phyloP scores from a whole-genome alignment of 2,113 vertebrate species.

The Dinomys branickii region DNA sequence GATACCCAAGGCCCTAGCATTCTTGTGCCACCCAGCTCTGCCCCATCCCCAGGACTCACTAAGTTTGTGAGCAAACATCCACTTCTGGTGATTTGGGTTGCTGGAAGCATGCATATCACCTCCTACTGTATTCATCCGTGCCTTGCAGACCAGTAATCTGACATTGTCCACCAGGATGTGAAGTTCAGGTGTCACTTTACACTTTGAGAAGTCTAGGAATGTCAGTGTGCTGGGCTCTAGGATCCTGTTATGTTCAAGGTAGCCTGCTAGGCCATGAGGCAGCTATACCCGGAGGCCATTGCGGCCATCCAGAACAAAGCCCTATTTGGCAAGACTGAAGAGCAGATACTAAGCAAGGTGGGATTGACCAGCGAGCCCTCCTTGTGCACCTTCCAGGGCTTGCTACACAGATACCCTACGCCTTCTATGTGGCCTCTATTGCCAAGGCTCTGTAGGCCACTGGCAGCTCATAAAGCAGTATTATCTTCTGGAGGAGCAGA shows the following conservation, averaged over 20 bases:
- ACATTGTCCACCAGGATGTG: constrained; percentile 94
- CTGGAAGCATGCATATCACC: constrained; percentile 95
- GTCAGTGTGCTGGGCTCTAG: constrained; percentile 96
- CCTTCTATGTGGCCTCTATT: constrained; percentile 94
- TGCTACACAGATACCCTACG: constrained; percentile 94
- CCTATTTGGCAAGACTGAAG: constrained; percentile 95
- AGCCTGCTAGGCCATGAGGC: constrained; percentile 96
- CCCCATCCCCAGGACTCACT: constrained; percentile 89
- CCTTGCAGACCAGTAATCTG: constrained; percentile 93
- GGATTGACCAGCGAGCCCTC: constrained; percentile 96
- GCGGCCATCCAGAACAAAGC: constrained; percentile 97
- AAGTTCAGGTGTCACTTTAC: constrained; percentile 98
- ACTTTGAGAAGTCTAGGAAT: constrained; percentile 94
- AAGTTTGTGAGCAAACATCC: constrained; percentile 97
- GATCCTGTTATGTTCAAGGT: constrained; percentile 97
- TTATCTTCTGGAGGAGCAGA: constrained; percentile 96
- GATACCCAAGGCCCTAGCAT: constrained; percentile 91
- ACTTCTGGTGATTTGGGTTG: constrained; percentile 93
- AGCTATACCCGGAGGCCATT: constrained; percentile 96
- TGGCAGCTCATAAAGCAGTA: constrained; percentile 98
- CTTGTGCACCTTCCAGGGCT: constrained; percentile 94
- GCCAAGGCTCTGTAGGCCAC: constrained; percentile 95
- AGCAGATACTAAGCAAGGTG: constrained; percentile 93
- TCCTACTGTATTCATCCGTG: constrained; percentile 92
- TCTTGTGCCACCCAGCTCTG: constrained; percentile 89